Evolutionary conservation across 2,888 invertebrate genomes (phyloP).

Genomic region (Chrysolina haemoptera): DNA sequence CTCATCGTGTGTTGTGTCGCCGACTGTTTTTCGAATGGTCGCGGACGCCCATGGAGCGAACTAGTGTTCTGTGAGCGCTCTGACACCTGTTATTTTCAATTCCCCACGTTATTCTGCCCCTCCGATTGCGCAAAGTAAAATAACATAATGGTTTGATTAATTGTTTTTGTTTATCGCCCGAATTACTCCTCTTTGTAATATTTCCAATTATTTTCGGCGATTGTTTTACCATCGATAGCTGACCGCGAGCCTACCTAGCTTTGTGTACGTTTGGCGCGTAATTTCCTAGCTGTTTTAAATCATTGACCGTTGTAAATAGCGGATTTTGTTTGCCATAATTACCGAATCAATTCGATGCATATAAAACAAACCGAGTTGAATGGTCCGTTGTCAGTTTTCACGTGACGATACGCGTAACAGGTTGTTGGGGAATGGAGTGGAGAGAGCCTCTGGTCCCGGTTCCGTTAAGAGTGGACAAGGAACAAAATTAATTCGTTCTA

Average conservation of each 20-base stretch:
- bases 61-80: conserved; percentile 55
- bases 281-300: conserved; percentile 51
- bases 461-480: no score
- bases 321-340: conserved; percentile 23
- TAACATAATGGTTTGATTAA: conserved; percentile 69
- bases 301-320: conserved; percentile 33
- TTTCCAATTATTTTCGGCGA: conserved; percentile 65
- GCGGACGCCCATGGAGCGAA: conserved; percentile 58
- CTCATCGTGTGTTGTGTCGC: conserved; percentile 36
- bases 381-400: not conserved
- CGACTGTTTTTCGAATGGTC: conserved; percentile 60
- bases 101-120: conserved; percentile 66
- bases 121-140: conserved; percentile 66
- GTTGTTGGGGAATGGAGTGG: not conserved
- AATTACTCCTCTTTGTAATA: conserved; percentile 67
- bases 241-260: conserved; percentile 43
- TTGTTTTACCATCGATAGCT: conserved; percentile 55
- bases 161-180: conserved; percentile 68
- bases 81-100: conserved; percentile 70
- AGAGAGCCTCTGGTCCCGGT: no score
- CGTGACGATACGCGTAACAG: not conserved
- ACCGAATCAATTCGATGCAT: conserved; percentile 22
- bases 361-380: conserved; percentile 13
- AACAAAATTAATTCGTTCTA: no score
- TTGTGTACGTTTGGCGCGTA: conserved; percentile 43